Evolutionary conservation across 2,113 vertebrate genomes (phyloP).

Genomic region (Scophthalmus maximus): DNA sequence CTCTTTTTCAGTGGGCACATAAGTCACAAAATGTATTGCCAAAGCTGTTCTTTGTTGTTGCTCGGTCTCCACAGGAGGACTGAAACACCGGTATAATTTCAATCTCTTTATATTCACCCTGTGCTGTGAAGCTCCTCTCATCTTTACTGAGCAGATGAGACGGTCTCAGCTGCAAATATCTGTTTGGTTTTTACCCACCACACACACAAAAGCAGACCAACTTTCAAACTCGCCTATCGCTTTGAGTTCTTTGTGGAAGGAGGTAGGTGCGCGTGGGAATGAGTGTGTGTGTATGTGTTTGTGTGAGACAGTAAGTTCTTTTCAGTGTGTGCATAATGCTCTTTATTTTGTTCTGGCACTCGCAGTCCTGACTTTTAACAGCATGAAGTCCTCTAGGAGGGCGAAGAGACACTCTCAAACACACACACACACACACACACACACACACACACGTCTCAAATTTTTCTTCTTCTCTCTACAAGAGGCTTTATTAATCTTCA

Average conservation of each 20-base stretch:
- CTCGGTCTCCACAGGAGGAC: slow-evolving; percentile 20
- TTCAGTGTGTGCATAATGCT: slow-evolving; percentile 33
- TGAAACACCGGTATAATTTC: slow-evolving; percentile 27
- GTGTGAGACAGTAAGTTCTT: slow-evolving; percentile 10
- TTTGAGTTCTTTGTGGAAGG: slow-evolving; percentile 33
- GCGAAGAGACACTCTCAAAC: background rate
- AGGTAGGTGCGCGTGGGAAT: slow-evolving; percentile 5
- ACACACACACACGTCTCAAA: background rate
- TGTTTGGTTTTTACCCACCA: slow-evolving; percentile 47
- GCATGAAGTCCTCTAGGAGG: slow-evolving; percentile 47
- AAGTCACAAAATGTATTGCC: slow-evolving; percentile 10
- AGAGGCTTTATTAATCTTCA: slow-evolving; percentile 35
- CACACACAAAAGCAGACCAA: slow-evolving; percentile 32
- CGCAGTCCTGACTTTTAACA: slow-evolving; percentile 50
- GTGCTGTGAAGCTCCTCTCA: slow-evolving; percentile 40
- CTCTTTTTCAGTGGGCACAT: slow-evolving; percentile 2
- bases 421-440: background rate
- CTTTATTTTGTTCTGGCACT: slow-evolving; percentile 46
- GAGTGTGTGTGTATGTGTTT: slow-evolving; percentile 19
- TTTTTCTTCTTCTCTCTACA: slow-evolving; percentile 28
- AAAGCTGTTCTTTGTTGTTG: slow-evolving; percentile 20
- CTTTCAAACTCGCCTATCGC: slow-evolving; percentile 45
- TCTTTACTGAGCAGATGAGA: slow-evolving; percentile 57
- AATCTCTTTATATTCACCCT: slow-evolving; percentile 40
- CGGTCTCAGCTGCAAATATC: slow-evolving; percentile 56